Base-by-base conservation (phyloP, 2,888 invertebrate species). In the Sminthurinus aureus region DNA sequence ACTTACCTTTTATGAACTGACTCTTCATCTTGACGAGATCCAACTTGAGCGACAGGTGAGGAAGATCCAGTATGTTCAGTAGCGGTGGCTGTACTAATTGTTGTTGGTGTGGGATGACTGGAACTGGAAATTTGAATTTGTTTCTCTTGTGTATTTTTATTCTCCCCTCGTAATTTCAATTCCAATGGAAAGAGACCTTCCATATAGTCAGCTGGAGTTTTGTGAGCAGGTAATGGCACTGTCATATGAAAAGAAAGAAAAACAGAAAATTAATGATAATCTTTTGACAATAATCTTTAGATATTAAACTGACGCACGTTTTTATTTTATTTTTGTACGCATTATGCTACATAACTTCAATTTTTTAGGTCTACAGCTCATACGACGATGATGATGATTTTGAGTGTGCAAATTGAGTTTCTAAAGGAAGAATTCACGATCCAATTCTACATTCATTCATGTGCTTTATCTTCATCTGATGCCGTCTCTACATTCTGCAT, bases 201-300 rank as follows among this genome's bases (percentile, higher is more conserved):
- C 89, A 94, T 93, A 90, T 94, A 94, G 90, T 94, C 94, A 86
- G 93, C 93, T 74, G 93, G 92, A 89, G 93, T 93, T 90, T 93
- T 94, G 89, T 93, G 92, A 89, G 93, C 93, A 67, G 93, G 93
- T 84, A 92, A 93, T 89, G 93, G 93, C 89, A 93, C 93, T 93
- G 90, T 81, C 90, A 89, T 77, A 81, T 81, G 82, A 78, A 86
- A 86, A 84, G 76, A 85, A 84, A 84, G 86, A 87, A 87, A 84
- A 82, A 84, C 52, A 38, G 38, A 38, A 38, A 6, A 38, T 38
- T 38, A 38, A 38, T 38, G 38, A 38, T 38, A 6, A 38, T 38
- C 38, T 38, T 38, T 38, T 38, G 3, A 38, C 3, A 38, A 38
- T 38, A 38, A 38, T 38, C 38, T 6, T 38, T 38, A 38, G 38